These are phyloP conservation scores for Chelonus insularis DNA, from an alignment of 1,140 invertebrate species.

Conservation along the genomic window DNA sequence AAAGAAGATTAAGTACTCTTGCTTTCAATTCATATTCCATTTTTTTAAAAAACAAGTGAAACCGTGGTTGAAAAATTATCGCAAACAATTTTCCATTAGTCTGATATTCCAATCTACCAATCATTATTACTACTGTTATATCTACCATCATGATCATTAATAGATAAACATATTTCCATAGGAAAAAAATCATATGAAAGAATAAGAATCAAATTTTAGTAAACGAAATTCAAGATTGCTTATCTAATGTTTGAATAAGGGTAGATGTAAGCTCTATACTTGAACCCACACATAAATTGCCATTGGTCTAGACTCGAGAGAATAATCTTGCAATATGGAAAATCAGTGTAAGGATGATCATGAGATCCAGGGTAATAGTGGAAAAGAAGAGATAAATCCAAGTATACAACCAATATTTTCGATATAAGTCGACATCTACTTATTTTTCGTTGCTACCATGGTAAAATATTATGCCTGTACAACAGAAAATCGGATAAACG, in stretches of 20 bases:
- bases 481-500: background rate
- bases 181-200: background rate
- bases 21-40: no score
- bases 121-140: no score
- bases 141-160: no score
- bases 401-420: background rate
- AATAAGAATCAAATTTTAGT: background rate
- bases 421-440: background rate
- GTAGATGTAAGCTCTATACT: no score
- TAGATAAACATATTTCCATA: no score
- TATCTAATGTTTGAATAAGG: background rate
- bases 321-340: constrained; percentile 5
- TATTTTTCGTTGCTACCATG: background rate
- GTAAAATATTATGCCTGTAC: background rate
- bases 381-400: background rate
- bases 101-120: no score
- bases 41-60: no score
- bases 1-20: no score
- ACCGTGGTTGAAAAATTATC: no score
- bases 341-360: constrained; percentile 8
- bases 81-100: no score
- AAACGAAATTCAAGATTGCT: background rate
- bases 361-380: background rate
- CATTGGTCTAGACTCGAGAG: background rate
- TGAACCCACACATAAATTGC: no score